Evolutionary conservation across 2,888 invertebrate genomes (phyloP).

Genomic region (Erebia palarica): DNA sequence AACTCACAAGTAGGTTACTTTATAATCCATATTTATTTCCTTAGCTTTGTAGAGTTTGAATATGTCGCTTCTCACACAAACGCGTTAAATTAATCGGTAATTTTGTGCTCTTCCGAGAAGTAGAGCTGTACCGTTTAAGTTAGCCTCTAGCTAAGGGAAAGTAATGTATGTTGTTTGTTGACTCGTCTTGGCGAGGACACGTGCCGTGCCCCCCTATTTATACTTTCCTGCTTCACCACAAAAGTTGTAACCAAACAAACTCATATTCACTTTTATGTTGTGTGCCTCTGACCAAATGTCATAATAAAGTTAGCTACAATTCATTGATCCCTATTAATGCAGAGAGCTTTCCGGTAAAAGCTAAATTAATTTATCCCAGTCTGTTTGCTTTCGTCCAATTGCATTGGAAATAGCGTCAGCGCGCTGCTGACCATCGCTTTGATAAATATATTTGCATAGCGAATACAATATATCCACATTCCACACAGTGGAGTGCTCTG

Average conservation of each 20-base stretch:
- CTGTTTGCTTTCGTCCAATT: slow-evolving; percentile 12
- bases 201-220: no score
- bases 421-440: background rate
- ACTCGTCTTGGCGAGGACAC: no score
- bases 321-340: background rate
- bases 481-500: slow-evolving; percentile 3
- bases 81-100: no score
- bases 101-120: no score
- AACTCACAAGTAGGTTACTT: no score
- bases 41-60: no score
- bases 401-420: slow-evolving; percentile 12
- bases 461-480: background rate
- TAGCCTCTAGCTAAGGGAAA: no score
- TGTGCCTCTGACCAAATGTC: background rate
- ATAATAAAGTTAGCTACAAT: background rate
- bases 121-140: no score
- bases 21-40: no score
- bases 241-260: background rate
- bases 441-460: slow-evolving; percentile 7
- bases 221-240: background rate
- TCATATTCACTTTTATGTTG: background rate
- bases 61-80: no score
- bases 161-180: no score
- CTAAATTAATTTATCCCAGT: slow-evolving; percentile 8
- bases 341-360: background rate